Base-by-base conservation (phyloP, 37 sponge, comb jelly and placozoan genomes). In the Haliclona indistincta region DNA sequence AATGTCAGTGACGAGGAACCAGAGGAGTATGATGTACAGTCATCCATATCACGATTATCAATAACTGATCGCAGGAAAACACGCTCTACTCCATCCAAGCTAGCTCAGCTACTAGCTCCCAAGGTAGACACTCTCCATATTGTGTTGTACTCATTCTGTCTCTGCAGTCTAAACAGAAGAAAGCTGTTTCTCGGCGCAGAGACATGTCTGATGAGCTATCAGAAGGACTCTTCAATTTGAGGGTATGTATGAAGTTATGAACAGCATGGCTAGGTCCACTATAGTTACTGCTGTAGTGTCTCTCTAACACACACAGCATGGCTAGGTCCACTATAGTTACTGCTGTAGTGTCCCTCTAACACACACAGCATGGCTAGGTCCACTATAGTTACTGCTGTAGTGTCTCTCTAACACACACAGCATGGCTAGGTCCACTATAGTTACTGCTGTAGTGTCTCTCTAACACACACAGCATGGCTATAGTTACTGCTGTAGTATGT, bases 171-270 rank as follows among this genome's bases (percentile, higher is more conserved):
- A 19, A 60, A 20, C 62, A 70, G 77, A 77, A 76, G 42, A 88
- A 88, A 58, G 88, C 77, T 1, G 43, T 76, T 2, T 56, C 43
- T 20, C 51, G 88, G 11, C 41, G 88, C 36, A 42, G 30, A 13
- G 83, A 72, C 4, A 70, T 81, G 25, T 43, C 63, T 49, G 88
- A 88, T 81, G 78, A 71, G 28, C 43, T 81, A n/a, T 76, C 88
- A 6, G 56, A 39, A 26, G 80, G 77, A 34, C 56, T 43, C 40
- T 88, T 81, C 47, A 43, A 74, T n/a, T 76, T 81, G 56, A 82
- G 40, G 67, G 88, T 88, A 30, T 54, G 81, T 44, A 23, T 4
- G 26, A 61, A 30, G 8, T 61, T 22, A 61, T n/a, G n/a, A n/a
- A n/a, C n/a, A n/a, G n/a, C n/a, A n/a, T n/a, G n/a, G n/a, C n/a